Evolutionary conservation across 2,888 invertebrate species (phyloP).

Genomic region (Ectemnius lituratus): DNA sequence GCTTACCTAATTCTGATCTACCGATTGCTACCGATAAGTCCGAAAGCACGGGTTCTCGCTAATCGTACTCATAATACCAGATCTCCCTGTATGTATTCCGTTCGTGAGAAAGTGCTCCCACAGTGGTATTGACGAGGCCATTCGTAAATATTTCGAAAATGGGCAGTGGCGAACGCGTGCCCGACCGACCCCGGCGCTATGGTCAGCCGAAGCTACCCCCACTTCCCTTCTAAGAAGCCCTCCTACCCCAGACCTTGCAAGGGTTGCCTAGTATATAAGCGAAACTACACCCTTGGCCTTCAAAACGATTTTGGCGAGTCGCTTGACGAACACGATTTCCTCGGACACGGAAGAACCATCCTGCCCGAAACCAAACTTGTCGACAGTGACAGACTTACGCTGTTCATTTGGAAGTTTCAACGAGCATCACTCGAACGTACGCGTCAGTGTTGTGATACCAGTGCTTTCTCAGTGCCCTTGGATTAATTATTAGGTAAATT

Average conservation of each 20-base stretch:
- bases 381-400: too few relatives aligned
- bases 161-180: conserved; percentile 56
- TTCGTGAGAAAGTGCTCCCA: neutral
- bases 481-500: conserved; percentile 61
- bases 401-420: too few relatives aligned
- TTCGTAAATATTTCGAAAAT: conserved; percentile 36
- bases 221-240: conserved; percentile 56
- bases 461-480: conserved; percentile 56
- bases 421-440: neutral
- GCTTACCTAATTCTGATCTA: too few relatives aligned
- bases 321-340: conserved; percentile 14
- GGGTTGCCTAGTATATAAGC: conserved; percentile 67
- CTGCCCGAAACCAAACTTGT: too few relatives aligned
- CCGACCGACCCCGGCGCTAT: conserved; percentile 43
- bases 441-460: conserved; percentile 60
- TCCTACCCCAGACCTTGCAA: conserved; percentile 57
- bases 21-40: too few relatives aligned
- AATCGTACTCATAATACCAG: too few relatives aligned
- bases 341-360: conserved; percentile 5
- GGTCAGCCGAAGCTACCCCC: conserved; percentile 51
- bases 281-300: conserved; percentile 47
- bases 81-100: too few relatives aligned
- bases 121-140: neutral
- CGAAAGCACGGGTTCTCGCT: too few relatives aligned
- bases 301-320: conserved; percentile 55